Evolutionary conservation across 2,888 invertebrate species (phyloP).

Genomic region (Cataglyphis livida): DNA sequence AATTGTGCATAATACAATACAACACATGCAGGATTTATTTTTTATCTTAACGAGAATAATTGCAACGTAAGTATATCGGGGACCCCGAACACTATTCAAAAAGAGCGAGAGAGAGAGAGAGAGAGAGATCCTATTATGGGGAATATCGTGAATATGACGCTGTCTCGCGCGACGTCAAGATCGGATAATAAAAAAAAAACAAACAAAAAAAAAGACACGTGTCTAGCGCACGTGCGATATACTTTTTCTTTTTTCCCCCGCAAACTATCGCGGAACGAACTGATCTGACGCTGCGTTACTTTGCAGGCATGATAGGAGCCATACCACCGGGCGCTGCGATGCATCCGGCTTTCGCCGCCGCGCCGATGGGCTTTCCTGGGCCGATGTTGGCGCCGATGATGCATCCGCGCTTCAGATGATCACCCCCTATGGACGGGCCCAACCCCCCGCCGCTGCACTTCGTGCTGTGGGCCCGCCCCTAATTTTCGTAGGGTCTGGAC

Average conservation of each 20-base stretch:
- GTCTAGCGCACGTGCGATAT: slow-evolving; percentile 35
- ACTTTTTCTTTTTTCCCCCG: slow-evolving; percentile 27
- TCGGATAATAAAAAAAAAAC: slow-evolving; percentile 44
- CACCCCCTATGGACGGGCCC: slow-evolving; percentile 87
- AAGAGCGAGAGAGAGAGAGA: slow-evolving; percentile 18
- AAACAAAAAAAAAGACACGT: slow-evolving; percentile 10
- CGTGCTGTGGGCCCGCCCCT: slow-evolving; percentile 88
- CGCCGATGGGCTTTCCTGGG: slow-evolving; percentile 87
- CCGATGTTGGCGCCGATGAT: slow-evolving; percentile 89
- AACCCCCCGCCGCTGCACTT: slow-evolving; percentile 86
- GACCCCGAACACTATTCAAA: not conserved
- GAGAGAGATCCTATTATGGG: not conserved
- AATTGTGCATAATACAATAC: slow-evolving; percentile 17
- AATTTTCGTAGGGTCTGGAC: slow-evolving; percentile 74
- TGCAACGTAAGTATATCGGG: slow-evolving; percentile 75
- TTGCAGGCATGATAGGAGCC: slow-evolving; percentile 86
- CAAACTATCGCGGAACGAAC: slow-evolving; percentile 2
- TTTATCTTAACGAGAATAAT: slow-evolving; percentile 58
- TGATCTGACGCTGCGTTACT: slow-evolving; percentile 59
- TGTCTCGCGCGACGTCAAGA: slow-evolving; percentile 50
- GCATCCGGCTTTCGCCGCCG: slow-evolving; percentile 86
- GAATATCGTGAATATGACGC: slow-evolving; percentile 9
- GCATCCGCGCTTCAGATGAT: slow-evolving; percentile 96
- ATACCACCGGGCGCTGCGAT: slow-evolving; percentile 85
- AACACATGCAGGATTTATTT: slow-evolving; percentile 37